Conservation (phyloP, 2,113 vertebrate genomes). For the Genyomyrus donnyi region DNA sequence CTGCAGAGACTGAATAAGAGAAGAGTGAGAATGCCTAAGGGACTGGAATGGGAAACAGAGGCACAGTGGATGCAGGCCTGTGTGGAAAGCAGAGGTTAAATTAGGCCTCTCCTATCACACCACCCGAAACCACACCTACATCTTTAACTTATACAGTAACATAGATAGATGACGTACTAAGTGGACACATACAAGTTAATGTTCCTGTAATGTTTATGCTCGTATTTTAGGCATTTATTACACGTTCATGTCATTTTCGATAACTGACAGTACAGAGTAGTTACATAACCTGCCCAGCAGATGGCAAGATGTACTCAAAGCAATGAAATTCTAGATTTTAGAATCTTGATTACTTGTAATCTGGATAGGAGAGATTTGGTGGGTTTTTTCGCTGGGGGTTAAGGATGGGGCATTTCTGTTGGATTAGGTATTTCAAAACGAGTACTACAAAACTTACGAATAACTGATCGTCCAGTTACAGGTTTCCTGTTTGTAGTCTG, state of each 20-base stretch:
- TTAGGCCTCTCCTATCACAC: background rate
- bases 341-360: background rate
- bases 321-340: background rate
- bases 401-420: background rate
- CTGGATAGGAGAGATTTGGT: background rate
- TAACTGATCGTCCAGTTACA: background rate
- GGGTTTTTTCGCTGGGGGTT: background rate
- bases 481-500: background rate
- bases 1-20: background rate
- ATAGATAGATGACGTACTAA: background rate
- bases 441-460: background rate
- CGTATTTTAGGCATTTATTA: background rate
- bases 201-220: background rate
- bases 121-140: background rate
- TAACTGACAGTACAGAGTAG: background rate
- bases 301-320: conserved; percentile 13
- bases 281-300: conserved; percentile 13
- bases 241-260: background rate
- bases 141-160: background rate
- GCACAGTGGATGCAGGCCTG: background rate
- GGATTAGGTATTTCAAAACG: background rate
- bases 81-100: background rate
- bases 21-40: background rate
- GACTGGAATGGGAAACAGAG: background rate
- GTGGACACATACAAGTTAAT: background rate